Evolutionary conservation across 1,140 invertebrate genomes (phyloP), one percentile per base, ranked within the genome.

Genomic region (Mesaphorura yosii): DNA sequence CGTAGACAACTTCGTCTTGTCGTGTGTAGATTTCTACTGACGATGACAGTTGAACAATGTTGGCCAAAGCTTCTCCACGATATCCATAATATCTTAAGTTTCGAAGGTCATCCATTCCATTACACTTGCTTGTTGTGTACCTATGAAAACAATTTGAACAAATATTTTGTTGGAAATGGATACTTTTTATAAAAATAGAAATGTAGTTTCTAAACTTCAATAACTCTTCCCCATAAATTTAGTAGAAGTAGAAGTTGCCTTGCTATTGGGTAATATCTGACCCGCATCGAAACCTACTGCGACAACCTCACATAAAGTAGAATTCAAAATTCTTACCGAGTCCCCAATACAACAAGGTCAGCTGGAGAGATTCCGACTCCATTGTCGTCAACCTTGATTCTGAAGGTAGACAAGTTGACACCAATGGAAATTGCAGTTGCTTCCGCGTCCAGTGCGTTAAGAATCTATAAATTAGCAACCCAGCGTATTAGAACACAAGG

Each of bases 61-160:
- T 81, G 10, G 79, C 73, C 34, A 83, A 64, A 42, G 78, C 73
- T 68, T 82, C 76, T n/a, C 80, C 80, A 53, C 75, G 66, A 62
- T 69, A 81, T 12, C 80, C 80, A 72, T 75, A 79, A 50, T 70
- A 70, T 57, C 68, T 69, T 2, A 75, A 63, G 52, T 71, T 70
- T 59, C 73, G 66, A 6, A 79, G 65, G 47, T 76, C 73, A 45
- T 65, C 58, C 1, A 76, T 49, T 49, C 68, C 65, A 45, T 72
- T 65, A 63, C 74, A 78, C 68, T 81, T 82, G 64, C 77, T 82
- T 1, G 80, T 81, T 31, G 71, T 66, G 66, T 81, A 76, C 58
- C 73, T 75, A 46, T 15, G 10, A 46, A 20, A 46, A 26, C 6
- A 19, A 46, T 26, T 26, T 46, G 6, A 17, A 7, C 6, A 26